phyloP scores from a whole-genome alignment of 2,113 vertebrate genomes.

The Melanerpes formicivorus region DNA sequence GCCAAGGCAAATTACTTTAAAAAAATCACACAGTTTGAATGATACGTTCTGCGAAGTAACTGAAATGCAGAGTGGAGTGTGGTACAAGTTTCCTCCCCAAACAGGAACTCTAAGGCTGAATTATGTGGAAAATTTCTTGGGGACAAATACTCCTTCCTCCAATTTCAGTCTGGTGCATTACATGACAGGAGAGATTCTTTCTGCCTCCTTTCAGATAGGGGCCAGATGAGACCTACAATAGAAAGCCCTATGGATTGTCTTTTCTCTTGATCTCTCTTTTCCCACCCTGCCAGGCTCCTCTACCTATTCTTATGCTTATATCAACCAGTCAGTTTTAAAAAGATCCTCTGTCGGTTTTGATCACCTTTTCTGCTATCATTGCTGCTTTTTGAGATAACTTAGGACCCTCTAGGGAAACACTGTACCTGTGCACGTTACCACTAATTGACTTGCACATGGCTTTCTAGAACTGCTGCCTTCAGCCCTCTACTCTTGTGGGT shows the following conservation, averaged over 20 bases:
- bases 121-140: background rate
- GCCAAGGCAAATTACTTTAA: background rate
- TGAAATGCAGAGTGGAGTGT: background rate
- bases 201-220: background rate
- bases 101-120: background rate
- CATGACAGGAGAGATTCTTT: background rate
- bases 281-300: background rate
- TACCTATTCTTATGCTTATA: background rate
- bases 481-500: conserved; percentile 19
- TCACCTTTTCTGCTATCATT: conserved; percentile 12
- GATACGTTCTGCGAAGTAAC: background rate
- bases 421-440: conserved; percentile 21
- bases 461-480: conserved; percentile 15
- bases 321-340: background rate
- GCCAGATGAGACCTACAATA: background rate
- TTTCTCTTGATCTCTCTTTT: background rate
- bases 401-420: conserved; percentile 26
- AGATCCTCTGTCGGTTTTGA: conserved; percentile 10
- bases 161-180: background rate
- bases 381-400: conserved; percentile 21
- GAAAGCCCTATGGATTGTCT: background rate
- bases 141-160: background rate
- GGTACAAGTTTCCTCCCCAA: background rate
- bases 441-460: conserved; percentile 49
- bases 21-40: background rate